Conservation (phyloP, 2,113 vertebrate genomes). For the Neodontobutis hainanensis region DNA sequence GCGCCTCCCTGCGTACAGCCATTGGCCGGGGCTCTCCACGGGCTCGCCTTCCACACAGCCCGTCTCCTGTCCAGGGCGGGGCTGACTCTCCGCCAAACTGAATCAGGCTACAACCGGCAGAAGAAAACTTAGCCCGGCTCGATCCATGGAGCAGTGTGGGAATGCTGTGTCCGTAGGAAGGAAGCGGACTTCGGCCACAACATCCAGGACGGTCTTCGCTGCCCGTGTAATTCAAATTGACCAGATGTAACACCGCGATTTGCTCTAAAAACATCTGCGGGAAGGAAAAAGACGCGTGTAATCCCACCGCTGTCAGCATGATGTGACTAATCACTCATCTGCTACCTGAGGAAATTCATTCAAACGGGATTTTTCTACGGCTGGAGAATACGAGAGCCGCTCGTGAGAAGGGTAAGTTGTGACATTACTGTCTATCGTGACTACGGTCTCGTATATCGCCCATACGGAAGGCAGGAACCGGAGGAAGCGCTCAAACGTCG, state of each 20-base stretch:
- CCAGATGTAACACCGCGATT: conserved; percentile 25
- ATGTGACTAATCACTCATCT: conserved; percentile 70
- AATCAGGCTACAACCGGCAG: conserved; percentile 72
- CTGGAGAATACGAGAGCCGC: conserved; percentile 56
- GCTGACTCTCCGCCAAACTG: conserved; percentile 67
- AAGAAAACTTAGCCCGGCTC: conserved; percentile 74
- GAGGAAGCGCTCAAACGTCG: conserved; percentile 54
- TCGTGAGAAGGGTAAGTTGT: conserved; percentile 73
- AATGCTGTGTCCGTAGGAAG: conserved; percentile 69
- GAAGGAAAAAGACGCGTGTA: conserved; percentile 35
- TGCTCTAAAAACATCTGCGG: conserved; percentile 45
- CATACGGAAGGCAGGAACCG: conserved; percentile 37
- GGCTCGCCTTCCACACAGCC: conserved; percentile 48
- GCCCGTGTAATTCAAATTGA: conserved; percentile 26
- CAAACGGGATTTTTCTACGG: conserved; percentile 44
- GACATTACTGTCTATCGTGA: conserved; percentile 30
- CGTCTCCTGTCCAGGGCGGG: conserved; percentile 76
- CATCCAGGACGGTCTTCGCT: conserved; percentile 25
- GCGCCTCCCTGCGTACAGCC: conserved; percentile 57
- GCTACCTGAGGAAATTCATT: conserved; percentile 40
- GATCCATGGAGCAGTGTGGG: conserved; percentile 73
- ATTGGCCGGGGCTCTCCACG: conserved; percentile 62
- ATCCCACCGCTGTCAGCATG: conserved; percentile 61
- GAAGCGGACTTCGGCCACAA: conserved; percentile 48
- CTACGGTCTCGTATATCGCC: conserved; percentile 17